These are phyloP conservation scores for Cheilosia scutellata DNA, from an alignment of 2,888 invertebrate genomes.

Conservation along the genomic window DNA sequence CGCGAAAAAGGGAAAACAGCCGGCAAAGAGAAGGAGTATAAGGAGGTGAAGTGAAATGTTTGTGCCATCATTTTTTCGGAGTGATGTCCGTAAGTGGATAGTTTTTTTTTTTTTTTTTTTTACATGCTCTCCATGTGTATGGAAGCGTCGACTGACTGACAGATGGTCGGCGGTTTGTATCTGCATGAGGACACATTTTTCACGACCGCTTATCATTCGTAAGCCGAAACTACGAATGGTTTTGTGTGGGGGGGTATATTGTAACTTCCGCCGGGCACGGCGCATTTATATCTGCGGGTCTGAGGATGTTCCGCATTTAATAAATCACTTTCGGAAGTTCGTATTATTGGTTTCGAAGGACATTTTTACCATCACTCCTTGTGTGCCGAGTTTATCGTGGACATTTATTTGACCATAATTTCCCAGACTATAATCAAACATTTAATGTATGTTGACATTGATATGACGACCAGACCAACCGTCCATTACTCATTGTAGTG, in stretches of 20 bases:
- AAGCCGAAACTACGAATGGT: conserved; percentile 45
- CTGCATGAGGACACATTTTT: conserved; percentile 70
- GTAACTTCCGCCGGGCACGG: too few species aligned
- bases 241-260: background rate
- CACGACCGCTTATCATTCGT: conserved; percentile 69
- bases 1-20: background rate
- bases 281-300: background rate
- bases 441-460: conserved; percentile 68
- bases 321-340: conserved; percentile 52
- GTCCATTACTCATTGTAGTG: conserved; percentile 26
- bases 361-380: conserved; percentile 10
- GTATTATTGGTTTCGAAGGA: background rate
- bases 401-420: conserved; percentile 74
- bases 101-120: conserved; percentile 47
- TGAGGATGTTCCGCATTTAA: conserved; percentile 25
- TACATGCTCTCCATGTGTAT: conserved; percentile 18
- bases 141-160: conserved; percentile 66
- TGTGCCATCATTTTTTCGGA: conserved; percentile 67
- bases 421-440: conserved; percentile 67
- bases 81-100: conserved; percentile 67
- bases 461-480: conserved; percentile 24
- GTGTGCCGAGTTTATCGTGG: conserved; percentile 36
- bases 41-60: conserved; percentile 58
- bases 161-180: conserved; percentile 72
- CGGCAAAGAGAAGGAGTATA: background rate